Evolutionary conservation across 92 coral and sea anemone genomes (phyloP), one percentile per base, ranked within the genome.

Genomic region (Parazoanthus atlanticus): DNA sequence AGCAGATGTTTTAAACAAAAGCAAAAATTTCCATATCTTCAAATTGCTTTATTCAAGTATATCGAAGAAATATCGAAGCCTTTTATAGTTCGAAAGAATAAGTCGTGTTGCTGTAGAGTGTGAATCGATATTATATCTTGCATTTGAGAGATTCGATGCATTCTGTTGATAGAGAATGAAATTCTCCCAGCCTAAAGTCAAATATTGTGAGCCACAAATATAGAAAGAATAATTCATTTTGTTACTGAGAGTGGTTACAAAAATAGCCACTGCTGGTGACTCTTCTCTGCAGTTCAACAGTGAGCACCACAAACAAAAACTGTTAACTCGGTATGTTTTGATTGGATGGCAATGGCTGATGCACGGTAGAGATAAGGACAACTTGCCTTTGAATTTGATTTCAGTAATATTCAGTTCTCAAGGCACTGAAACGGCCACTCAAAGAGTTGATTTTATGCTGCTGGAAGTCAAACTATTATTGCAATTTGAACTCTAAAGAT

Each of bases 1-100:
- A n/a, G 72, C 85, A 81, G 85, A 81, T 81, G 85, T 32, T 81
- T 61, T 33, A 21, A 65, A 61, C 85, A 81, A 81, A 46, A 81
- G 72, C 2, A 19, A 10, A 58, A 61, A 81, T 81, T 81, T 56
- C n/a, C 85, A 61, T 81, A 61, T 61, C 32, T 58, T 61, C 3
- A 19, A 81, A 30, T 33, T 81, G 72, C 25, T 33, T 81, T 58
- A 32, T 81, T 81, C 49, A 56, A 33, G 49, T 34, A 31, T 81
- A 25, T 17, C 38, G 15, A 29, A 23, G 31, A 61, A 61, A 81
- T 81, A 81, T 52, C 85, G 46, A 64, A 80, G 71, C 72, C 47
- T 61, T 61, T 81, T 81, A 13, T 61, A 81, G n/a, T 31, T 73
- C 21, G 38, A 30, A 73, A 73, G 77, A 73, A 79, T 41, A 25